Conservation (phyloP, 2,113 vertebrate genomes). For the Bos indicus region DNA sequence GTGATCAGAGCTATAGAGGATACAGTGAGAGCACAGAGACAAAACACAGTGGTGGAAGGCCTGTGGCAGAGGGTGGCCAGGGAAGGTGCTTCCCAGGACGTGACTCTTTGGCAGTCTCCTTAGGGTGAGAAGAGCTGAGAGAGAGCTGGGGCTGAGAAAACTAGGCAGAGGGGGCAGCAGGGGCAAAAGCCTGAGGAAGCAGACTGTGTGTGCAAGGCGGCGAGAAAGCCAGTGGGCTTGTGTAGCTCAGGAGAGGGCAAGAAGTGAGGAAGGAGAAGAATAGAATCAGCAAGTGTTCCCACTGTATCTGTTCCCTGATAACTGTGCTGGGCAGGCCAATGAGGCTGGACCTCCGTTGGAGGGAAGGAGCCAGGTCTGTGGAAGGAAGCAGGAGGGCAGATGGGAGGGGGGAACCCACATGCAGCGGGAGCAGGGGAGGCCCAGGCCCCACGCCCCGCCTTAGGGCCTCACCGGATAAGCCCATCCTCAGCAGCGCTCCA, state of each 20-base stretch:
- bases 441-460: neutral
- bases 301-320: neutral
- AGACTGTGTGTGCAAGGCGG: neutral
- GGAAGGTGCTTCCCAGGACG: neutral
- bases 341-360: neutral
- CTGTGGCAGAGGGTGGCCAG: neutral
- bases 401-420: neutral
- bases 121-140: neutral
- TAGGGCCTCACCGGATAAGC: slow-evolving; percentile 87
- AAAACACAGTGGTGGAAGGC: neutral
- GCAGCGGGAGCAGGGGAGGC: neutral
- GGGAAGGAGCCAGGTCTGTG: neutral
- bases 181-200: neutral
- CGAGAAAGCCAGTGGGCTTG: neutral
- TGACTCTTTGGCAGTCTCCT: neutral
- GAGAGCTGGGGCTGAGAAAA: neutral
- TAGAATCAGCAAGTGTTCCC: neutral
- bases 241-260: neutral
- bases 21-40: neutral
- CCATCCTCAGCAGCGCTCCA: slow-evolving; percentile 99
- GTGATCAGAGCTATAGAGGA: neutral
- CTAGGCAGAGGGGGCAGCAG: neutral
- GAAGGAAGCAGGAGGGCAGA: neutral
- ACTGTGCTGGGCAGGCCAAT: neutral
- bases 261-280: neutral